Evolutionary conservation across 2,113 vertebrate genomes (phyloP), one percentile per base, ranked within the genome.

Genomic region (Forbesichthys agassizii): DNA sequence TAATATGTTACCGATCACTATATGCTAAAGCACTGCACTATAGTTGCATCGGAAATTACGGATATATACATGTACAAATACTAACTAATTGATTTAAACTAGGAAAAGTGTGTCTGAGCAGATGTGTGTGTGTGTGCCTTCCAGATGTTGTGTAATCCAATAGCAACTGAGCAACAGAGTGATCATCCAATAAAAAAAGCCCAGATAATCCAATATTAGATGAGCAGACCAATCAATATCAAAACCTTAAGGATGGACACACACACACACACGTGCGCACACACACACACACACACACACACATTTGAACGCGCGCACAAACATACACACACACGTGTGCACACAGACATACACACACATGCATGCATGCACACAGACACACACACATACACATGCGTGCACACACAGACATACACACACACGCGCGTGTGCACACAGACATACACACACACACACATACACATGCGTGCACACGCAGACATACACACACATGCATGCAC

Each of bases 141-240:
- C 56, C 75, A 71, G 57, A 16, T 77, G 71, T 42, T 70, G 18
- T 11, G 0, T 61, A 51, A 75, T 70, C 65, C 64, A 72, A 53
- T 78, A 61, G 68, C 42, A 27, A 46, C 3, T 65, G 20, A n/a
- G 59, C 5, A 3, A 9, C 27, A 56, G 60, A 42, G 33, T 16
- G 61, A 55, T 52, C 18, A 61, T 68, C 11, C 61, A 47, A 36
- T 78, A 61, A 60, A 57, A 55, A 13, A 27, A 61, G 1, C 11
- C 47, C 56, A 12, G 46, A 2, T 80, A 71, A 81, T 81, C 64
- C 67, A 72, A 64, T 75, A 49, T 73, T 4, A 13, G 47, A 46
- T 55, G 5, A 60, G 60, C 54, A 65, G 16, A 18, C 14, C 46
- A 27, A 74, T 82, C 69, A 61, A 71, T 78, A 27, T 12, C 5